phyloP scores from a whole-genome alignment of 2,113 vertebrate genomes.

The Brevimyrus niger region DNA sequence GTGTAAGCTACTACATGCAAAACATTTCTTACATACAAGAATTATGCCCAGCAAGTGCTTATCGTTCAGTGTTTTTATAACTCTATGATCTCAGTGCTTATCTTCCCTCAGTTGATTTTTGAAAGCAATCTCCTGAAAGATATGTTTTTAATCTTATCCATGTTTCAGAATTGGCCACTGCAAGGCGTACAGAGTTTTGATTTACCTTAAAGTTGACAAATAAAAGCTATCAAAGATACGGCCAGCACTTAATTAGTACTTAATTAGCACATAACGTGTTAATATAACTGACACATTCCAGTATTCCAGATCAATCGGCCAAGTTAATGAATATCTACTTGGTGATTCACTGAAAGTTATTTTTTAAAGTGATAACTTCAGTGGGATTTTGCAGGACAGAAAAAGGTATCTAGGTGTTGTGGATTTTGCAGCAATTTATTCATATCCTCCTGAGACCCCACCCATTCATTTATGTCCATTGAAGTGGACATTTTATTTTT shows the following conservation, averaged over 20 bases:
- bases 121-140: not conserved
- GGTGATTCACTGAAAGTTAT: not conserved
- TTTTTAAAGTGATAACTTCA: not conserved
- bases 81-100: constrained; percentile 25
- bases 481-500: no score
- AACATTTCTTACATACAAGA: not conserved
- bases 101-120: not conserved
- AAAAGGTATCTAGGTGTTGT: not conserved
- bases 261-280: not conserved
- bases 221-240: not conserved
- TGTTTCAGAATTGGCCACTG: not conserved
- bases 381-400: not conserved
- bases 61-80: not conserved
- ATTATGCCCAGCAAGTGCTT: not conserved
- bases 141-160: not conserved
- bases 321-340: not conserved
- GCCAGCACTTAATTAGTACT: not conserved
- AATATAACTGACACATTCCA: not conserved
- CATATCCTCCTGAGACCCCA: no score
- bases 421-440: not conserved
- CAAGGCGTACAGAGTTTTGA: not conserved
- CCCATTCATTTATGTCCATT: no score
- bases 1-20: not conserved
- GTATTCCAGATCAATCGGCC: not conserved
- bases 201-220: not conserved